phyloP scores from a whole-genome alignment of 2,797 vertebrate genomes.

The Odontamblyopus rebecca region DNA sequence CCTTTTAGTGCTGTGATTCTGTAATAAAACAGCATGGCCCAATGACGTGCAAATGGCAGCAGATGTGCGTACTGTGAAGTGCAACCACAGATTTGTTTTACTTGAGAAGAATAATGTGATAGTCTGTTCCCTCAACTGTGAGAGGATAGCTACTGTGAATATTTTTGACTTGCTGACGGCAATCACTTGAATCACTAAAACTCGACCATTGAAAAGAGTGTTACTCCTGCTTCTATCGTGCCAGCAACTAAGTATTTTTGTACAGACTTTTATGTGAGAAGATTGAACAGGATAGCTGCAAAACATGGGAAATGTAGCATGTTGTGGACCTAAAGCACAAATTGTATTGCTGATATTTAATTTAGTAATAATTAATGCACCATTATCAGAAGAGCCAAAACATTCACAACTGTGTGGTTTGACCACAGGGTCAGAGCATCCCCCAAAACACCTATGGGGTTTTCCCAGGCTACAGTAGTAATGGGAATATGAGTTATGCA shows the following conservation, averaged over 20 bases:
- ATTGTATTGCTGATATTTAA: slow-evolving; percentile 20
- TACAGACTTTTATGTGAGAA: slow-evolving; percentile 63
- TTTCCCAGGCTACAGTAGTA: not conserved
- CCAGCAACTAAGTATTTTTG: slow-evolving; percentile 66
- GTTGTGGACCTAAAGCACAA: slow-evolving; percentile 50
- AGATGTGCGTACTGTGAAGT: slow-evolving; percentile 57
- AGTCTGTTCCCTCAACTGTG: slow-evolving; percentile 47
- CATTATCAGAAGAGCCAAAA: slow-evolving; percentile 5
- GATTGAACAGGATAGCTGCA: slow-evolving; percentile 52
- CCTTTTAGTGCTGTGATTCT: not conserved
- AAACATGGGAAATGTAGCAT: slow-evolving; percentile 61
- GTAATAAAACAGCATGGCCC: not conserved
- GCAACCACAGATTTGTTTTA: slow-evolving; percentile 60
- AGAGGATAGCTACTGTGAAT: slow-evolving; percentile 59
- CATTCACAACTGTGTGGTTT: not conserved
- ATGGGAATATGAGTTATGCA: not conserved
- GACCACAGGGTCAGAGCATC: not conserved
- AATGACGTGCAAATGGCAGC: slow-evolving; percentile 45
- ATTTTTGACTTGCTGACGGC: slow-evolving; percentile 54
- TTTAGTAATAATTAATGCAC: slow-evolving; percentile 10
- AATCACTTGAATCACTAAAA: slow-evolving; percentile 65
- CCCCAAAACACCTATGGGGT: not conserved
- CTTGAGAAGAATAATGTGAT: slow-evolving; percentile 60
- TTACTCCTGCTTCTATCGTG: slow-evolving; percentile 45
- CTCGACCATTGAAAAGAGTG: slow-evolving; percentile 23